These are phyloP conservation scores for Vireo griseus DNA, from an alignment of 2,797 vertebrate genomes.

Conservation along the genomic window DNA sequence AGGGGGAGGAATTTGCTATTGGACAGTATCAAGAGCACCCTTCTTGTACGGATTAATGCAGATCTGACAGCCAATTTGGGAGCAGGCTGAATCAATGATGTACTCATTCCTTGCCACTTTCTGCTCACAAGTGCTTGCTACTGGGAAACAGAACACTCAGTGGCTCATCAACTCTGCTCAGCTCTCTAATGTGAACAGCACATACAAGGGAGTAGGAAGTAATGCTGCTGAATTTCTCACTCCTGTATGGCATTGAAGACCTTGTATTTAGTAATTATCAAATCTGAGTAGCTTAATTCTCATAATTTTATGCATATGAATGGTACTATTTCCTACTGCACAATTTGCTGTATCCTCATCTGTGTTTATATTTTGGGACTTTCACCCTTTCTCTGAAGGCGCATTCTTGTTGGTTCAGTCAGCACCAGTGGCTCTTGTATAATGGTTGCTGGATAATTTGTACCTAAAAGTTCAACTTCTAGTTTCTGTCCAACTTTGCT, in stretches of 20 bases:
- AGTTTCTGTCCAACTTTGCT: constrained; percentile 85
- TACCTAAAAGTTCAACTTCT: constrained; percentile 90
- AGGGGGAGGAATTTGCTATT: not conserved
- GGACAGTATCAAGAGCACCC: not conserved
- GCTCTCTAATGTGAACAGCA: not conserved
- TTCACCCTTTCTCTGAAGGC: constrained; percentile 81
- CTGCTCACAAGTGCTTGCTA: not conserved
- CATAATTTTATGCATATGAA: not conserved
- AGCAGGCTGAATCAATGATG: not conserved
- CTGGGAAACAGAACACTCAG: not conserved
- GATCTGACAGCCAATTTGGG: not conserved
- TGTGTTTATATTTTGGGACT: constrained; percentile 63
- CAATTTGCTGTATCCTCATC: not conserved
- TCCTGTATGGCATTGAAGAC: not conserved
- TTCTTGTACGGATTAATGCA: not conserved
- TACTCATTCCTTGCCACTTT: not conserved
- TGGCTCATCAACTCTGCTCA: not conserved
- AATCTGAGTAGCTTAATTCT: not conserved
- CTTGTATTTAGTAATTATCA: not conserved
- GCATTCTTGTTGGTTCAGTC: constrained; percentile 86
- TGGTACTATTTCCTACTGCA: not conserved
- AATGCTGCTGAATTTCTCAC: not conserved
- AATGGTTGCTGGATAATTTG: constrained; percentile 82
- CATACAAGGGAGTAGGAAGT: not conserved
- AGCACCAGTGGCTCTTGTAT: constrained; percentile 87